Percentiles rank a stretch among this genome's conserved stretches.
Evolutionary conservation across 2,113 vertebrate species (phyloP).

Genomic region (Lophochroa leadbeateri): DNA sequence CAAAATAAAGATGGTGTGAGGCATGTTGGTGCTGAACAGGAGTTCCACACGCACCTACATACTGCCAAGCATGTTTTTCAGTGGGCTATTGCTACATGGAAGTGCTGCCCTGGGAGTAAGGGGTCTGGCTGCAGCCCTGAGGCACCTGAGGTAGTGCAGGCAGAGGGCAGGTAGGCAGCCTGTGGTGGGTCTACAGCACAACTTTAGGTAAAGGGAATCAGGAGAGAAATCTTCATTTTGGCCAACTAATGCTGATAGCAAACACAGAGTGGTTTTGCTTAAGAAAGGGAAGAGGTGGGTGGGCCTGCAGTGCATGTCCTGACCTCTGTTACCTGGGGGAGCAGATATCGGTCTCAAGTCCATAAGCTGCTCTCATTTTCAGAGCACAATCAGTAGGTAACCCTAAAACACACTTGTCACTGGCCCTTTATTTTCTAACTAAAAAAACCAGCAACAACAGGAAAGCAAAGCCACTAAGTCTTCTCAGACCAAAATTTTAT

Average conservation of each 20-base stretch:
- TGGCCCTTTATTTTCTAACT: neutral
- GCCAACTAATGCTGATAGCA: accelerated
- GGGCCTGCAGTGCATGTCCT: accelerated
- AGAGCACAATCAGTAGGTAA: neutral
- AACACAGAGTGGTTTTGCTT: neutral
- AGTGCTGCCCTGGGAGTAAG: neutral
- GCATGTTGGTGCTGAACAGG: accelerated
- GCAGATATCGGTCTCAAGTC: accelerated
- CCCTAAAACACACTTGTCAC: neutral
- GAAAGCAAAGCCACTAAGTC: neutral
- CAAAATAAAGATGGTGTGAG: neutral
- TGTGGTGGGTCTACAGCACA: neutral
- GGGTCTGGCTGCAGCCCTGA: neutral
- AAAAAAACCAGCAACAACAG: neutral
- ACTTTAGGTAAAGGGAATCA: neutral
- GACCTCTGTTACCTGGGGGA: neutral
- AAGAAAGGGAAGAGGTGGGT: neutral
- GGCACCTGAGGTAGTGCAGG: neutral
- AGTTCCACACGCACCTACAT: neutral
- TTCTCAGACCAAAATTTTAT: neutral
- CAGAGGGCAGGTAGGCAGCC: neutral
- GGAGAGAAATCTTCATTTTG: neutral
- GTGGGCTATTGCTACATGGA: accelerated
- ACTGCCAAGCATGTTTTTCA: neutral
- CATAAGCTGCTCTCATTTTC: neutral